Evolutionary conservation across 2,888 invertebrate genomes (phyloP).

Genomic region (Busseola fusca): DNA sequence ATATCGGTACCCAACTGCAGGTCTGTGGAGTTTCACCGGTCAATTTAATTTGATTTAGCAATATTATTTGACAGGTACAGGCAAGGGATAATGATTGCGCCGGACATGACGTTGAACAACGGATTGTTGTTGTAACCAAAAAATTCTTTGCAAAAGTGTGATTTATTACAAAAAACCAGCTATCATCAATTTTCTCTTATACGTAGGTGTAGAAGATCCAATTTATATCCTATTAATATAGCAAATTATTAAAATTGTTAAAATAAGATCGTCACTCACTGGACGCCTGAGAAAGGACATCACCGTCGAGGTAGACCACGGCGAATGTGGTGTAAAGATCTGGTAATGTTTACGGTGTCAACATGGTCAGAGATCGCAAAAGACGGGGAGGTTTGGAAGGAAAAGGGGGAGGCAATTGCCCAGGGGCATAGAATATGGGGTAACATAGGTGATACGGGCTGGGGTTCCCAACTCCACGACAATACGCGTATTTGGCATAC

Average conservation of each 20-base stretch:
- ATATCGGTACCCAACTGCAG: not conserved
- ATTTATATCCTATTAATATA: not conserved
- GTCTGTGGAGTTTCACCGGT: not conserved
- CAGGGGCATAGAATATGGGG: no score
- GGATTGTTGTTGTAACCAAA: not conserved
- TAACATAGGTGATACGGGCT: no score
- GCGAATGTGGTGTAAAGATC: no score
- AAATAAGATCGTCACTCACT: no score
- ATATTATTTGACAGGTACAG: not conserved
- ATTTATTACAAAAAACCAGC: not conserved
- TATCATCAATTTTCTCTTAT: not conserved
- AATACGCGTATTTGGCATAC: no score
- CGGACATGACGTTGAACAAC: not conserved
- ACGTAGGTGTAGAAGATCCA: not conserved
- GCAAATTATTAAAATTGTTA: not conserved
- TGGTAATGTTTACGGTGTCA: no score
- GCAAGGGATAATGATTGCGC: not conserved
- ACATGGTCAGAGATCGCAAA: no score
- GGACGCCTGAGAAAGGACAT: no score
- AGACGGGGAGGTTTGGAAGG: no score
- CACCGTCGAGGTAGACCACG: no score
- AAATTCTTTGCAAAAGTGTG: not conserved
- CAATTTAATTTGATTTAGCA: not conserved
- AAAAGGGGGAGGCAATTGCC: no score
- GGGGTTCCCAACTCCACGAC: no score